Percentiles rank a stretch among this genome's conserved stretches.
These are phyloP conservation scores for Gnathochromis pfefferi DNA, from an alignment of 2,113 vertebrate genomes.

Conservation along the genomic window DNA sequence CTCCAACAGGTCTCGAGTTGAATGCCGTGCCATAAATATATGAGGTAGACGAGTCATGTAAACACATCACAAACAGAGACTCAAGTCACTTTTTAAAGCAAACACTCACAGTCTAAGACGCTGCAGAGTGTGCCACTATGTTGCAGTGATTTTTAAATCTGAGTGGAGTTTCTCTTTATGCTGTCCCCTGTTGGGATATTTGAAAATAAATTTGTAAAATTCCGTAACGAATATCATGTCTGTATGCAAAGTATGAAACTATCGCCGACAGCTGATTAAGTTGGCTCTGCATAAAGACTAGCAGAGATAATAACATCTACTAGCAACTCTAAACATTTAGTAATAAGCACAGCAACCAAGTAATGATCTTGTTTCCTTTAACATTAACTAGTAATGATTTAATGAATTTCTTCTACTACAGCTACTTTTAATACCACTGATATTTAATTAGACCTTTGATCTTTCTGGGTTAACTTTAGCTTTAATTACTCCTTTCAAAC, in stretches of 20 bases:
- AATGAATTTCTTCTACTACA: not conserved
- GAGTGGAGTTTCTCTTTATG: not conserved
- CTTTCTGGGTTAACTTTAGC: not conserved
- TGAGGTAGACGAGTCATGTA: not conserved
- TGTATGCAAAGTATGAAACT: not conserved
- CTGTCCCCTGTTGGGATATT: not conserved
- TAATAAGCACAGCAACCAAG: not conserved
- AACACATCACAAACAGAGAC: not conserved
- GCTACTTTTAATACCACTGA: not conserved
- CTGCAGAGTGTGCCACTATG: not conserved
- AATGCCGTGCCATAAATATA: not conserved
- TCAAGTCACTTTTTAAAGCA: not conserved
- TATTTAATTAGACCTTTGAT: not conserved
- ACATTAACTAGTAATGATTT: not conserved
- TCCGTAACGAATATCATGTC: not conserved
- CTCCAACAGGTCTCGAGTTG: not conserved
- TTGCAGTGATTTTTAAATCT: not conserved
- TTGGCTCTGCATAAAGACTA: not conserved
- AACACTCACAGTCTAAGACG: not conserved
- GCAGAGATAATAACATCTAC: not conserved
- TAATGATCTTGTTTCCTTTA: not conserved
- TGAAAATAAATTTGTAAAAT: not conserved
- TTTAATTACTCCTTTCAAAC: not conserved
- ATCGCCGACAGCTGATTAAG: not conserved
- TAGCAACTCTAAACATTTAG: not conserved